Conservation (phyloP, 2,888 invertebrate species). For the Bhutanitis thaidina region DNA sequence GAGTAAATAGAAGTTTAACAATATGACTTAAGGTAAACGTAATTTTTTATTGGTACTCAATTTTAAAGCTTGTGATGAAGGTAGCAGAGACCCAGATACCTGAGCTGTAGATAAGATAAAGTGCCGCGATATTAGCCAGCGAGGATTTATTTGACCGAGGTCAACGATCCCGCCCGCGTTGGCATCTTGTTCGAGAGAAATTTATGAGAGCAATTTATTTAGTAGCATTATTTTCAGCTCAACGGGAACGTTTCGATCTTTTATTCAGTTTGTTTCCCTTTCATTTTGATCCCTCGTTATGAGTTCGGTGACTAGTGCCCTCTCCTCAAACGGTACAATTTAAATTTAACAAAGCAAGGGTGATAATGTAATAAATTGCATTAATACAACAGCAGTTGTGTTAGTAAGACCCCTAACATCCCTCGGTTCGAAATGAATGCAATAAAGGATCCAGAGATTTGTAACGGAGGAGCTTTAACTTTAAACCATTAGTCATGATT, state of each 20-base stretch:
- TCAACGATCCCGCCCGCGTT: not conserved
- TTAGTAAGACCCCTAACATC: not conserved
- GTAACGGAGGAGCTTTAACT: not conserved
- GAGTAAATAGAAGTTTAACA: too few species aligned
- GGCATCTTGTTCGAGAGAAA: not conserved
- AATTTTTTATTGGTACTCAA: not conserved
- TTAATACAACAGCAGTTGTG: not conserved
- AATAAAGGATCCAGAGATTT: not conserved
- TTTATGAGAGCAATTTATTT: constrained; percentile 3
- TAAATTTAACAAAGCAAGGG: not conserved
- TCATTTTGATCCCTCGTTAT: not conserved
- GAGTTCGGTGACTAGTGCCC: not conserved
- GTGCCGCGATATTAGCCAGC: not conserved
- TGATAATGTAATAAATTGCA: not conserved
- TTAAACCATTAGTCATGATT: not conserved
- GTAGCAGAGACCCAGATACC: not conserved
- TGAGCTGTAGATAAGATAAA: not conserved
- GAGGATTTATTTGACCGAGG: not conserved
- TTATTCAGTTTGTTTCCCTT: not conserved
- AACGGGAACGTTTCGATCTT: not conserved
- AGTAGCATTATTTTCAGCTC: not conserved
- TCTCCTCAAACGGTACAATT: not conserved
- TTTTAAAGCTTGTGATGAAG: not conserved
- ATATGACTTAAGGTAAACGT: too few species aligned
- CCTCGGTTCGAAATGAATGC: not conserved